Evolutionary conservation across 64 coral and sea anemone species (phyloP).

Genomic region (Porites australiensis): DNA sequence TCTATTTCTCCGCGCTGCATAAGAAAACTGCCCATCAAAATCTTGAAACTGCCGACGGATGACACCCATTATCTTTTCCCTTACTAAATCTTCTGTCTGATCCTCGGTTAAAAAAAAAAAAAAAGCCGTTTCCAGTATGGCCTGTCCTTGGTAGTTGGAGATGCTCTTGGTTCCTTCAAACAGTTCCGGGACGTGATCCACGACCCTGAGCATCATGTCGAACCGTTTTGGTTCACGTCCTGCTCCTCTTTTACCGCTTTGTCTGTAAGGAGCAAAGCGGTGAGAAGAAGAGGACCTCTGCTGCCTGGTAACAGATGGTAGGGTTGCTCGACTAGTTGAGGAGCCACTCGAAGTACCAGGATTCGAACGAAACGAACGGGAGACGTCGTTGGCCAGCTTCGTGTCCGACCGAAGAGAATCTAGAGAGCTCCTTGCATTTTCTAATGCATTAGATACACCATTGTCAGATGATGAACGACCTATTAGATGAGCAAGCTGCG

Average conservation of each 20-base stretch:
- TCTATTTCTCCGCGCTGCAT: background rate
- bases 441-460: background rate
- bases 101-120: background rate
- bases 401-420: background rate
- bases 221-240: too few species aligned
- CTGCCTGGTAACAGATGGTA: background rate
- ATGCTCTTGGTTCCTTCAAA: background rate
- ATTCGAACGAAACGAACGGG: background rate
- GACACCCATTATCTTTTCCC: background rate
- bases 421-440: background rate
- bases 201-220: too few species aligned
- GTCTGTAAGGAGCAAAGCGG: too few species aligned
- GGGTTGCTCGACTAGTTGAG: background rate
- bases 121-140: background rate
- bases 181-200: too few species aligned
- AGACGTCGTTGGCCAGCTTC: background rate
- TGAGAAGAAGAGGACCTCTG: background rate
- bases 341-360: background rate
- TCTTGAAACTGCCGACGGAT: background rate
- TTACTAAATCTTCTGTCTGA: background rate
- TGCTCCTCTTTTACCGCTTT: too few species aligned
- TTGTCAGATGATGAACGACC: background rate
- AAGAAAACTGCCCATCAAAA: conserved; percentile 8
- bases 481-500: background rate
- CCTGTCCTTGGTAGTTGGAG: background rate